Evolutionary conservation across 2,797 vertebrate genomes (phyloP).

Genomic region (Anniella stebbinsi): DNA sequence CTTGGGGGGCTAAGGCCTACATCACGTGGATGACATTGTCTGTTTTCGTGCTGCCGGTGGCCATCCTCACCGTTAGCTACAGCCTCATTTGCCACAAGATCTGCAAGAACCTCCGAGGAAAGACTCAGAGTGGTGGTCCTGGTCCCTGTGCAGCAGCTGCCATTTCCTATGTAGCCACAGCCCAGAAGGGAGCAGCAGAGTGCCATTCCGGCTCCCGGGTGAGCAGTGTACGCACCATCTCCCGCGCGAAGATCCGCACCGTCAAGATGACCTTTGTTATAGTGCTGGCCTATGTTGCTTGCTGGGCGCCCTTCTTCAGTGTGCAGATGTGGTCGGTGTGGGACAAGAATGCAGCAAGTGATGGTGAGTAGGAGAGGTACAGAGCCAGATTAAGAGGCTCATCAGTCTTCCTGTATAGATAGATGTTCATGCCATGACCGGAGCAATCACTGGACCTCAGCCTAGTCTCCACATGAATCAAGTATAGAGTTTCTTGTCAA

Average conservation of each 20-base stretch:
- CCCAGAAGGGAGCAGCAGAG: background rate
- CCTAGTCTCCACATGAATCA: background rate
- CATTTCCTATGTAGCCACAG: accelerated
- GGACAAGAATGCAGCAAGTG: slow-evolving; percentile 83
- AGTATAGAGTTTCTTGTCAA: background rate
- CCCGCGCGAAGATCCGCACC: slow-evolving; percentile 88
- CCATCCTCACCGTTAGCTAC: slow-evolving; percentile 86
- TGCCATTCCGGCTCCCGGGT: slow-evolving; percentile 64
- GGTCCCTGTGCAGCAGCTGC: accelerated
- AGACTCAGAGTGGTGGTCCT: slow-evolving; percentile 72
- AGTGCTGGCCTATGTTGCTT: slow-evolving; percentile 85
- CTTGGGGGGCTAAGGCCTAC: slow-evolving; percentile 89
- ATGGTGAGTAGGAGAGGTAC: slow-evolving; percentile 76
- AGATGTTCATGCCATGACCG: background rate
- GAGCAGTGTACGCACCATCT: slow-evolving; percentile 82
- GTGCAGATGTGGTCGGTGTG: slow-evolving; percentile 92
- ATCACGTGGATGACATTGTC: slow-evolving; percentile 91
- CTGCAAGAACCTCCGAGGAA: slow-evolving; percentile 89
- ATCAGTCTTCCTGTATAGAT: background rate
- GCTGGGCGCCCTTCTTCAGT: slow-evolving; percentile 91
- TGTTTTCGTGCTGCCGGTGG: slow-evolving; percentile 88
- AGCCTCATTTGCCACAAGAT: slow-evolving; percentile 90
- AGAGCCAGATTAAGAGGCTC: background rate
- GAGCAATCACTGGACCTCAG: background rate
- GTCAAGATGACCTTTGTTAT: slow-evolving; percentile 93